A percentile compares a stretch with the other conserved stretches of the same genome.
Evolutionary conservation across 2,888 invertebrate genomes (phyloP).

Genomic region (Antheraea assamensis): DNA sequence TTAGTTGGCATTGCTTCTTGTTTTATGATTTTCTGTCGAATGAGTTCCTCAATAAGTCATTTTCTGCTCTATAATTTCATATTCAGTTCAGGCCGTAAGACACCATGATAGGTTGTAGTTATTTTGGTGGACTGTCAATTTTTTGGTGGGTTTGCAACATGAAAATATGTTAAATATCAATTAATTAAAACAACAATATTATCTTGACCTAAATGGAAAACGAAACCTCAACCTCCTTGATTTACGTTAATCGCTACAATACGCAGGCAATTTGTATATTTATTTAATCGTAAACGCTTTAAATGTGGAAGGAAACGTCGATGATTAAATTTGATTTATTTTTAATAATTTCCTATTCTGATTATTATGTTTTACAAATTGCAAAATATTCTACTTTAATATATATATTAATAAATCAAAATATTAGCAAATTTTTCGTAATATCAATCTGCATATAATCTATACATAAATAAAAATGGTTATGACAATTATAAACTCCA

Average conservation of each 20-base stretch:
- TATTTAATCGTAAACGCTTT: neutral
- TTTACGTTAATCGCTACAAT: neutral
- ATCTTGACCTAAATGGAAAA: neutral
- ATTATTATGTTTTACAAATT: neutral
- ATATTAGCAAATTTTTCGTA: neutral
- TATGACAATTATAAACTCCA: too few relatives aligned
- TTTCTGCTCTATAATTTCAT: neutral
- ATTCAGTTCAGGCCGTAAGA: neutral
- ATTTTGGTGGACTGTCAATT: neutral
- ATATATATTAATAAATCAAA: neutral
- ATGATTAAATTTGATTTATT: constrained; percentile 3
- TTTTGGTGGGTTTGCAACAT: neutral
- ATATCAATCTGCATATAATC: neutral
- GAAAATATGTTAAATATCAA: neutral
- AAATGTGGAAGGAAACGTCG: neutral
- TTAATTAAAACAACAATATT: neutral
- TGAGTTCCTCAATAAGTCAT: neutral
- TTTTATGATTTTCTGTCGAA: neutral
- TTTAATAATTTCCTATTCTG: neutral
- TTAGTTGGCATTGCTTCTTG: neutral
- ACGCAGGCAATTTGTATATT: neutral
- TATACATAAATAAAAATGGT: too few relatives aligned
- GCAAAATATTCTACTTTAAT: neutral
- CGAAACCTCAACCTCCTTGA: neutral
- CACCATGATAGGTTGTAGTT: neutral